Conservation (phyloP, 2,113 vertebrate genomes). For the Irena cyanogastra region DNA sequence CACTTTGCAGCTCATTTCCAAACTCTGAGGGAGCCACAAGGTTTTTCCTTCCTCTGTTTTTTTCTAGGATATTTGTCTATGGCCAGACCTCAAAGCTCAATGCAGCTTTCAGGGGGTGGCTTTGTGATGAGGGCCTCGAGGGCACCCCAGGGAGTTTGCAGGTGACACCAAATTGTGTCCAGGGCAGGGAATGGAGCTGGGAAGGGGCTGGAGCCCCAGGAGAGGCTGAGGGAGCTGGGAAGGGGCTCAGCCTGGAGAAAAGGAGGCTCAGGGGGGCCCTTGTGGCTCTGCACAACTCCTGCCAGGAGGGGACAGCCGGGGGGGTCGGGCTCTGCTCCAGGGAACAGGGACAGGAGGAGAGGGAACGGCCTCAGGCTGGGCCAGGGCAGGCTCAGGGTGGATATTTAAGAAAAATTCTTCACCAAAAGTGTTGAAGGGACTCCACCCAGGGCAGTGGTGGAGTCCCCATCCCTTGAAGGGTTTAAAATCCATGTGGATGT, state of each 20-base stretch:
- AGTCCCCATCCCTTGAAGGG: neutral
- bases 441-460: too few relatives aligned
- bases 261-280: neutral
- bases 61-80: neutral
- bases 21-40: neutral
- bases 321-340: neutral
- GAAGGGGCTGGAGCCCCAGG: neutral
- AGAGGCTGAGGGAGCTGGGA: neutral
- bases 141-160: too few relatives aligned
- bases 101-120: neutral
- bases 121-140: neutral
- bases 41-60: neutral
- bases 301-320: neutral
- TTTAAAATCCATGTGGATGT: neutral
- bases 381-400: rapidly evolving
- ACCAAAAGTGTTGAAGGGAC: neutral
- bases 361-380: neutral
- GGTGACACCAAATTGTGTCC: neutral
- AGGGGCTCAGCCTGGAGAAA: neutral
- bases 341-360: neutral
- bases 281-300: neutral
- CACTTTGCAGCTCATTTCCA: neutral
- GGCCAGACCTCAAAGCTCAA: neutral
- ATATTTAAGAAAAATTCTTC: neutral
- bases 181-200: neutral